A percentile compares a stretch with the other conserved stretches of the same genome.
Conservation (phyloP, 2,888 invertebrate genomes). For the Gastrophysa polygoni region DNA sequence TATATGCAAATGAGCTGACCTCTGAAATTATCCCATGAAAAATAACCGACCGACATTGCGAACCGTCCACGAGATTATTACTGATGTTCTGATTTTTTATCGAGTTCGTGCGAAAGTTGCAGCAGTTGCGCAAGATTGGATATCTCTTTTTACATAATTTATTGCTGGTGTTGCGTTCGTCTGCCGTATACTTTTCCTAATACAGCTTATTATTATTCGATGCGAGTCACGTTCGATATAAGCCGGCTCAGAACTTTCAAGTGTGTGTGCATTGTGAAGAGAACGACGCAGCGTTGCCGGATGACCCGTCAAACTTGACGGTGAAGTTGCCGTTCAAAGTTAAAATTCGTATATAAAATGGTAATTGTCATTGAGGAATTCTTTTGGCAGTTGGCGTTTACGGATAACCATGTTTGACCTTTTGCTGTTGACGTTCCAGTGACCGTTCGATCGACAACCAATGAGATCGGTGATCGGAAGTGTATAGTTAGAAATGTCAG, state of each 20-base stretch:
- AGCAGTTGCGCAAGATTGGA: constrained; percentile 25
- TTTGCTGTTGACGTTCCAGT: too few species aligned
- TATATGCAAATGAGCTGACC: constrained; percentile 2
- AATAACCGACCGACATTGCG: constrained; percentile 7
- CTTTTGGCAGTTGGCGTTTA: too few species aligned
- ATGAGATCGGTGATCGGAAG: too few species aligned
- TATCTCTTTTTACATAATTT: constrained; percentile 33
- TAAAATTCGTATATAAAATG: too few species aligned
- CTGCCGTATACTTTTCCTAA: constrained; percentile 33
- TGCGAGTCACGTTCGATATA: constrained; percentile 32
- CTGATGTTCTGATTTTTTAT: constrained; percentile 27
- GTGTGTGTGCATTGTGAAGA: constrained; percentile 21
- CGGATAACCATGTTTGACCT: too few species aligned
- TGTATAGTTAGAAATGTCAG: too few species aligned
- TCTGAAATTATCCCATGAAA: constrained; percentile 11
- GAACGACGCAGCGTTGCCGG: neutral
- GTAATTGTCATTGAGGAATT: too few species aligned
- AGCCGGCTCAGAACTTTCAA: constrained; percentile 19
- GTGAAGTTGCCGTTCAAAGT: too few species aligned
- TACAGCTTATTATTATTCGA: constrained; percentile 35
- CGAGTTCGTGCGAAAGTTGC: constrained; percentile 27
- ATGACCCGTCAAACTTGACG: neutral
- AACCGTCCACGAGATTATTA: constrained; percentile 19
- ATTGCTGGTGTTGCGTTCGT: constrained; percentile 25
- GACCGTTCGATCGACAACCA: too few species aligned